phyloP scores from a whole-genome alignment of 2,888 invertebrate species.

The Rhagium mordax region DNA sequence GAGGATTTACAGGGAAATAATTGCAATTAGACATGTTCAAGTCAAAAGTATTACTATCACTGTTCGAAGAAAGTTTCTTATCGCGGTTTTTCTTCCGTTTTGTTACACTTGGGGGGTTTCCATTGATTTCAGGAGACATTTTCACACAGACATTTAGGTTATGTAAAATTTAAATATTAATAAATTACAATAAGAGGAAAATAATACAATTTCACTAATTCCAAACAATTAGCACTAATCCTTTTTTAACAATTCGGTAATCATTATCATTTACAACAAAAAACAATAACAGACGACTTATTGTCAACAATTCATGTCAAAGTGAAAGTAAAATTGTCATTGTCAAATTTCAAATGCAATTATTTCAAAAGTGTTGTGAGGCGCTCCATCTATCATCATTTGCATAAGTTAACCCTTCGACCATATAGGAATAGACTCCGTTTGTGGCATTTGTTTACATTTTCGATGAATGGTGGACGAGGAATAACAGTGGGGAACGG shows the following conservation, averaged over 20 bases:
- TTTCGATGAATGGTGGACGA: too few relatives aligned
- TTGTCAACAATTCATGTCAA: neutral
- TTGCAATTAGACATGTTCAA: slow-evolving; percentile 60
- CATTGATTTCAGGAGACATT: slow-evolving; percentile 67
- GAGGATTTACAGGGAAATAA: slow-evolving; percentile 57
- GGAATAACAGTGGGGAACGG: too few relatives aligned
- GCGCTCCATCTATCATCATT: neutral
- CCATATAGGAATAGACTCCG: too few relatives aligned
- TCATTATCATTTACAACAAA: neutral
- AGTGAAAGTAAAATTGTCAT: neutral
- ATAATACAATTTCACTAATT: slow-evolving; percentile 2
- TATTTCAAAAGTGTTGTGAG: neutral
- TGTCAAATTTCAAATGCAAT: neutral
- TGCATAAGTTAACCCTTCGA: too few relatives aligned
- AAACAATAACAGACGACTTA: slow-evolving; percentile 15
- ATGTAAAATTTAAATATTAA: neutral
- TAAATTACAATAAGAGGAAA: neutral
- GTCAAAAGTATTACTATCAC: slow-evolving; percentile 54
- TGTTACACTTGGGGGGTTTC: slow-evolving; percentile 66
- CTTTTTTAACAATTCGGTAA: neutral
- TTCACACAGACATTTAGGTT: slow-evolving; percentile 37
- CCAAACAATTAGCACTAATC: neutral
- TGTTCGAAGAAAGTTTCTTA: slow-evolving; percentile 54
- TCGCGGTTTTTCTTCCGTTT: slow-evolving; percentile 68
- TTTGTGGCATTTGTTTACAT: too few relatives aligned